Base-by-base conservation (phyloP, 1,140 invertebrate genomes). In the Ips typographus region DNA sequence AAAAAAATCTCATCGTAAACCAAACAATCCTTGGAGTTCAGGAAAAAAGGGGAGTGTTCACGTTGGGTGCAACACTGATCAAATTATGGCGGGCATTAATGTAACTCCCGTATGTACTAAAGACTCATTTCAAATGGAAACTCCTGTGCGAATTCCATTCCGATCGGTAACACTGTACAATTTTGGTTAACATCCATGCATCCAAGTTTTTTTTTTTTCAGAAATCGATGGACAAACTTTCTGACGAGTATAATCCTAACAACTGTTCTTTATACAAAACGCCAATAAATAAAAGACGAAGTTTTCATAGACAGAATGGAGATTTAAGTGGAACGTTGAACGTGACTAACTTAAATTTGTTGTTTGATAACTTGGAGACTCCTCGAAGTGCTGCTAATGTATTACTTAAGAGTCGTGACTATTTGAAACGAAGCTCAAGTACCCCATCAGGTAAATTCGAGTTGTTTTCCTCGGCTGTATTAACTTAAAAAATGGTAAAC, bases 301-400 rank as follows among this genome's bases (percentile, higher is more conserved):
- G 40, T 22, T n/a, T 7, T 3, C 64, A 69, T 43, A 39, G 62
- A 41, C 5, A 55, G 4, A 55, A 5, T 36, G 4, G 4, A 47
- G 36, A 55, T 37, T 55, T 55, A 36, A 8, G 49, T 8, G n/a
- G 56, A 4, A 62, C 36, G 36, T 62, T 63, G 6, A 71, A 71
- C 42, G 65, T 71, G 42, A 71, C 70, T 4, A 71, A 71, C 53
- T 43, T 71, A 38, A 68, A 68, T 68, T 53, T 68, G 40, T 43
- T 71, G 44, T 71, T 71, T 53, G 55, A 71, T 55, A 36, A 7
- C 36, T 8, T 7, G 5, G 5, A 5, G 52, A 55, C 4, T 36
- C 4, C 5, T 55, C 5, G 37, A 36, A 55, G 36, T 4, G 52
- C 4, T 55, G 36, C 5, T n/a, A 55, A 55, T 7, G 37, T 8